Percentiles rank a stretch among this genome's conserved stretches.
Conservation (phyloP, 2,888 invertebrate species). For the Volucella inflata region DNA sequence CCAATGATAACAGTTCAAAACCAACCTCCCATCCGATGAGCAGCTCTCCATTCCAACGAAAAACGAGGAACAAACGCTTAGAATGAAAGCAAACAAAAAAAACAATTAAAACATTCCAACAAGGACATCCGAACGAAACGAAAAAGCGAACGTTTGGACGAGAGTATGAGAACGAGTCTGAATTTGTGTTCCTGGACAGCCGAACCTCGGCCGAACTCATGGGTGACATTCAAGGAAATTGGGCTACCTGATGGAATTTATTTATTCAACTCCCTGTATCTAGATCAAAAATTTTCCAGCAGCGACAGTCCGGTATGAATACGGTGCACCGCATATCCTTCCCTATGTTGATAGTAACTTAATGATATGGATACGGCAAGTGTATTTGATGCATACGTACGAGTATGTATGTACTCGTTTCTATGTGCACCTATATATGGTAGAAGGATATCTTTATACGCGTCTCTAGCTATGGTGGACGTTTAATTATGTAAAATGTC, state of each 20-base stretch:
- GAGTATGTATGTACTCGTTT: too few species aligned
- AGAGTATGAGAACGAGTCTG: neutral
- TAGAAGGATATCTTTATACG: conserved; percentile 53
- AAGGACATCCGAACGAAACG: conserved; percentile 37
- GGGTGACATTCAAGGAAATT: conserved; percentile 70
- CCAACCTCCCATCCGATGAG: conserved; percentile 34
- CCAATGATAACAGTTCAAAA: neutral
- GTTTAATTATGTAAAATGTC: conserved; percentile 73
- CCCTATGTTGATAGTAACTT: conserved; percentile 20
- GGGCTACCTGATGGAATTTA: conserved; percentile 74
- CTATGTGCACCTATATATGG: neutral
- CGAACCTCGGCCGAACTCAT: conserved; percentile 14
- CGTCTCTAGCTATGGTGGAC: conserved; percentile 55
- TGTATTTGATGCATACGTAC: too few species aligned
- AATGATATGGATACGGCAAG: too few species aligned
- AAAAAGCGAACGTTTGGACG: neutral
- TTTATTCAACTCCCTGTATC: conserved; percentile 69
- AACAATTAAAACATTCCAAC: conserved; percentile 37
- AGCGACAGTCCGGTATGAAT: conserved; percentile 20
- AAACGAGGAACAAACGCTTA: neutral
- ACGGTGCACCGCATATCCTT: conserved; percentile 44
- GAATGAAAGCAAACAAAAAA: neutral
- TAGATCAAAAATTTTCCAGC: conserved; percentile 66
- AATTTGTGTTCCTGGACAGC: neutral
- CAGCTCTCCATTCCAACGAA: conserved; percentile 2